Evolutionary conservation across 2,888 invertebrate species (phyloP).

Genomic region (Pocota personata): DNA sequence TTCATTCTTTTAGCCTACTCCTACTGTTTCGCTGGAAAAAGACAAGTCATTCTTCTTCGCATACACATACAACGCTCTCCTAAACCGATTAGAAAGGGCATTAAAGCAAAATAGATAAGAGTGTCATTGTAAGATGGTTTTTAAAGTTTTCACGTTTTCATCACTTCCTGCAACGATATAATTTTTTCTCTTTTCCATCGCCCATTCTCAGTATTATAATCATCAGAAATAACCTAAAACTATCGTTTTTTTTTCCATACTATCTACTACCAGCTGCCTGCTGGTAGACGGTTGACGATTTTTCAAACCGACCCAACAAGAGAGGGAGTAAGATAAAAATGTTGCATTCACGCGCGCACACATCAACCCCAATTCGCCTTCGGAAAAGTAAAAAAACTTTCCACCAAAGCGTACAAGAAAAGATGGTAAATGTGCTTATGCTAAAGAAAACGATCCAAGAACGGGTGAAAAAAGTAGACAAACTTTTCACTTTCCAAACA

Average conservation of each 20-base stretch:
- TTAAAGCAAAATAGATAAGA: slow-evolving; percentile 44
- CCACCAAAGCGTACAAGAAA: slow-evolving; percentile 34
- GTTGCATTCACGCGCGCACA: slow-evolving; percentile 33
- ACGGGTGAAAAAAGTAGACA: slow-evolving; percentile 33
- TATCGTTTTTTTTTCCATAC: slow-evolving; percentile 44
- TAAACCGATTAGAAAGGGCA: slow-evolving; percentile 44
- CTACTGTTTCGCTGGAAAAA: background rate
- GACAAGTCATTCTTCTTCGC: background rate
- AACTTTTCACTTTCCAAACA: slow-evolving; percentile 66
- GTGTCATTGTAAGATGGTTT: slow-evolving; percentile 51
- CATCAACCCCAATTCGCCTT: slow-evolving; percentile 25
- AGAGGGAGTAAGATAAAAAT: slow-evolving; percentile 47
- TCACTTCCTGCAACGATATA: slow-evolving; percentile 51
- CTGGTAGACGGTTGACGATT: slow-evolving; percentile 66
- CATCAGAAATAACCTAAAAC: slow-evolving; percentile 62
- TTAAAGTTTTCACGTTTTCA: slow-evolving; percentile 44
- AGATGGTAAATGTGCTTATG: slow-evolving; percentile 54
- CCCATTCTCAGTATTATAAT: slow-evolving; percentile 24
- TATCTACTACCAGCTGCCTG: slow-evolving; percentile 44
- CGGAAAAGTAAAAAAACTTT: slow-evolving; percentile 32
- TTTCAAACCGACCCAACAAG: slow-evolving; percentile 54
- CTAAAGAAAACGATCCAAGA: slow-evolving; percentile 24
- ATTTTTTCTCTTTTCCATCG: background rate
- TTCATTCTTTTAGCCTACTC: background rate
- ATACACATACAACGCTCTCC: background rate